Evolutionary conservation across 1,140 invertebrate species (phyloP), one percentile per base, ranked within the genome.

Genomic region (Macrosteles quadrilineatus): DNA sequence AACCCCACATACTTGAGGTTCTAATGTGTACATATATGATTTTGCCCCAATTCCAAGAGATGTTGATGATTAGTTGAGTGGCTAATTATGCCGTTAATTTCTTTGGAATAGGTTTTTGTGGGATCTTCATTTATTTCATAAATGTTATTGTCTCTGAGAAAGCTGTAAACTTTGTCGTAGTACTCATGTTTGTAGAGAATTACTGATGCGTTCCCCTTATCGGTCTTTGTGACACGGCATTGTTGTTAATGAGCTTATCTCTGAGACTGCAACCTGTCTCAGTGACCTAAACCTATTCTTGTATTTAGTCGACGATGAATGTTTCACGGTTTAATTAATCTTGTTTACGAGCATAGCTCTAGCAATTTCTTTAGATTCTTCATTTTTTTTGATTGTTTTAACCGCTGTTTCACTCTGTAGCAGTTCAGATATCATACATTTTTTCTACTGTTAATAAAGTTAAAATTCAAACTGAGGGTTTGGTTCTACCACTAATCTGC

Each of bases 361-460:
- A 11, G 47, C 21, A n/a, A 23, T 50, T n/a, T 50, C 21, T 23
- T 23, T 50, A 19, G 3, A 19, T 23, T 50, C 47, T 6, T 50
- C 47, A 19, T n/a, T 50, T n/a, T n/a, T n/a, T n/a, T 50, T n/a
- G 6, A 50, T n/a, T 6, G 47, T 9, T 23, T 50, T 50, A 23
- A 50, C 21, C 6, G 21, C 47, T 19, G 47, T n/a, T 50, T 50
- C 47, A 50, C 4, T 23, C n/a, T 50, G 47, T 19, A 50, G 47
- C n/a, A 50, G 21, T 50, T 50, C 47, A 11, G 17, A 19, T 6
- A 50, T 6, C 17, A 50, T 9, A 17, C 36, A 11, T n/a, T 50
- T 50, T 50, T 23, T 50, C 32, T 19, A 50, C n/a, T 50, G 47
- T 50, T 50, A 50, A 23, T n/a, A 23, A 50, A 50, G n/a, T 50